A percentile compares a stretch with the other conserved stretches of the same genome.
These are phyloP conservation scores for Clunio marinus DNA, from an alignment of 2,888 invertebrate species.

Conservation along the genomic window DNA sequence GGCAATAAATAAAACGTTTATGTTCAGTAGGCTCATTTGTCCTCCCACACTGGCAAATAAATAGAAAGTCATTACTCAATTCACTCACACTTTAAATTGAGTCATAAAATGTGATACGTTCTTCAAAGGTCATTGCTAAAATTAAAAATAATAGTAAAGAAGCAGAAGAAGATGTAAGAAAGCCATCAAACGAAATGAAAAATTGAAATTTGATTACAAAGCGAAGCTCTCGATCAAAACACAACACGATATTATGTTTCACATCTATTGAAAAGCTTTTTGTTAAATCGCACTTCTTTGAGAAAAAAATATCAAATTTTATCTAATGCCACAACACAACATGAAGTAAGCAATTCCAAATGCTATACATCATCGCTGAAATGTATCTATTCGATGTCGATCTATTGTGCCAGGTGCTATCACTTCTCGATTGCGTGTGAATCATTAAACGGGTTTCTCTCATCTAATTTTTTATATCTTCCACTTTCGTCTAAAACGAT, in stretches of 20 bases:
- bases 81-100: neutral
- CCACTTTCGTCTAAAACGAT: neutral
- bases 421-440: conserved; percentile 4
- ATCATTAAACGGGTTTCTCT: conserved; percentile 13
- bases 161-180: neutral
- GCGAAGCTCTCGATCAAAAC: conserved; percentile 11
- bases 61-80: neutral
- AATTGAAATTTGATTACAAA: conserved; percentile 16
- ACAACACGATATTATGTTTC: neutral
- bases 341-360: conserved; percentile 5
- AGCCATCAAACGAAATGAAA: neutral
- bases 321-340: neutral
- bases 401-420: conserved; percentile 25
- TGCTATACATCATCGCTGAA: conserved; percentile 21
- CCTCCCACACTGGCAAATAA: conserved; percentile 11
- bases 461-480: neutral
- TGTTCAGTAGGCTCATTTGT: conserved; percentile 8
- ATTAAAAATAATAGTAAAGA: too few species aligned
- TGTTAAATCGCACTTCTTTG: neutral
- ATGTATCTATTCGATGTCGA: conserved; percentile 13
- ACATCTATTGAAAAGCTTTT: too few species aligned
- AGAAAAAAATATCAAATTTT: conserved; percentile 14
- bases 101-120: neutral
- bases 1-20: conserved; percentile 13
- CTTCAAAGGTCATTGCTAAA: neutral